phyloP scores from a whole-genome alignment of 2,113 vertebrate species.

The Pterocles gutturalis region DNA sequence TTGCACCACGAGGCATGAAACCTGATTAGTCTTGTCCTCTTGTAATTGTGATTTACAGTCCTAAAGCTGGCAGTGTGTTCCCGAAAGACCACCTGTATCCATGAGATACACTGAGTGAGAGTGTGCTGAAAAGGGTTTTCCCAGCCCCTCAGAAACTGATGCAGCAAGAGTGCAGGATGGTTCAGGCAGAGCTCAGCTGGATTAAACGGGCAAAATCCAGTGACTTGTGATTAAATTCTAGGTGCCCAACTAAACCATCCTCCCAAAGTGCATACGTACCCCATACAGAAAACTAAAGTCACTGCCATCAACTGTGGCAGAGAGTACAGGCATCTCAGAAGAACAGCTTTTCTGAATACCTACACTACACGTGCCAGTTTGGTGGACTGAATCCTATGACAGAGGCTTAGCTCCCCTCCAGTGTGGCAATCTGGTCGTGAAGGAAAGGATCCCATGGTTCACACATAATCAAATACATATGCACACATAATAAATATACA shows the following conservation, averaged over 20 bases:
- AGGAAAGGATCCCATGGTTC: neutral
- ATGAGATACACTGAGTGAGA: neutral
- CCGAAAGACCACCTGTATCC: neutral
- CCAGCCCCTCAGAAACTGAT: neutral
- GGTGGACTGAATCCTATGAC: neutral
- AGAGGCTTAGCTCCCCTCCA: neutral
- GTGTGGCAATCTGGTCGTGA: neutral
- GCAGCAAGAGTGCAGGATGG: neutral
- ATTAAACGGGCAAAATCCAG: neutral
- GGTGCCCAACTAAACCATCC: neutral
- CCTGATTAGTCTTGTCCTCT: constrained; percentile 54
- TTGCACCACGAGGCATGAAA: constrained; percentile 35
- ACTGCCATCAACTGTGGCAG: neutral
- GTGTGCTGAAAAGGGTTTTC: neutral
- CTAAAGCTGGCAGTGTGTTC: neutral
- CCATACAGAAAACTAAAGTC: neutral
- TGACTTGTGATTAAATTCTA: neutral
- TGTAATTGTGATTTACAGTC: constrained; percentile 14
- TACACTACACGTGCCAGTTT: neutral
- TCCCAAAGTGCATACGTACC: neutral
- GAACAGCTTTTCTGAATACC: neutral
- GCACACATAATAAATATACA: neutral
- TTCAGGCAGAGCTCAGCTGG: neutral
- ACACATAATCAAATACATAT: neutral
- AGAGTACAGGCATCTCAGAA: neutral